Evolutionary conservation across 2,888 invertebrate species (phyloP), one percentile per base, ranked within the genome.

Genomic region (Erpobdella octoculata): DNA sequence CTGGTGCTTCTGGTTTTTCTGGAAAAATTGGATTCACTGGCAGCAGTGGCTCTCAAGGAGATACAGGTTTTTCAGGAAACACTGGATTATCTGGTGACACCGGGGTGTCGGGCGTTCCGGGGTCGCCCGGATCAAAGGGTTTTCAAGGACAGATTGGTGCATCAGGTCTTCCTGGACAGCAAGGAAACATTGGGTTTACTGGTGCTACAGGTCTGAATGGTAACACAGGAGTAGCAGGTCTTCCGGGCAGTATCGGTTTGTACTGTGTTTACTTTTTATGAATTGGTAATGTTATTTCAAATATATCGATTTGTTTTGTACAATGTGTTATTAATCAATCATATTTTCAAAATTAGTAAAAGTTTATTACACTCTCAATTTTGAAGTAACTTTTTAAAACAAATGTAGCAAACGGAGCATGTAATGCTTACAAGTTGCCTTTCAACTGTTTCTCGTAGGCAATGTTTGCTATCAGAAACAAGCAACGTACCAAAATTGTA

Each of bases 181-280:
- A 48, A 35, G 77, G 77, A 64, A 58, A 48, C 36, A 28, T 35
- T 41, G 74, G 74, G 12, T 62, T 41, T 21, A 9, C 37, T 33
- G 73, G 74, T 8, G 33, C 70, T 46, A 28, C 33, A 48, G 74
- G 74, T n/a, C 53, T 64, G 37, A 36, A 21, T 37, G 75, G 69
- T 33, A 15, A 31, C 15, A 35, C 68, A 33, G 73, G 70, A 37
- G 48, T 66, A 25, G 28, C 73, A 28, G 73, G 73, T 41, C 15
- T 21, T 46, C 36, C 68, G 12, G 73, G 72, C 59, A 38, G 36
- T 18, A 61, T 68, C 12, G 73, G 73, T 25, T n/a, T n/a, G n/a
- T n/a, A n/a, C n/a, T n/a, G n/a, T n/a, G n/a, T n/a, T n/a, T n/a
- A n/a, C n/a, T n/a, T n/a, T n/a, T n/a, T n/a, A n/a, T n/a, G n/a